Percentiles rank a stretch among this genome's conserved stretches.
Conservation (phyloP, 2,113 vertebrate genomes). For the Aramus guarauna region DNA sequence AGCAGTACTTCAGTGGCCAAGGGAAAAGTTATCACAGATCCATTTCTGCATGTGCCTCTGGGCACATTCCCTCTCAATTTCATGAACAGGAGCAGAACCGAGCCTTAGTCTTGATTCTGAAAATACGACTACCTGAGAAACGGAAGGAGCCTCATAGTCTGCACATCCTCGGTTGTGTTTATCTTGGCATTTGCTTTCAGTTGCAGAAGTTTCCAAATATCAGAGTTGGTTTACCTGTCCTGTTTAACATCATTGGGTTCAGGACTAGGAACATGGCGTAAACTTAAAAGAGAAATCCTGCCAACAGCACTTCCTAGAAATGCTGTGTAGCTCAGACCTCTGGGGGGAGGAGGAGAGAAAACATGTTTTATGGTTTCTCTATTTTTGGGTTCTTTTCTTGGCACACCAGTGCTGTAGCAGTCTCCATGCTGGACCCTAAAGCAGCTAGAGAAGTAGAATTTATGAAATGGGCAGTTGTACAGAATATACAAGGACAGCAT, state of each 20-base stretch:
- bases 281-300: background rate
- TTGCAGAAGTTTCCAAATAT: background rate
- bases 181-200: background rate
- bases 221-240: background rate
- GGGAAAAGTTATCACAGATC: background rate
- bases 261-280: background rate
- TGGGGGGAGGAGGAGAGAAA: background rate
- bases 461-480: background rate
- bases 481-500: background rate
- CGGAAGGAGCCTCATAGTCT: background rate
- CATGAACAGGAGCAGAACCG: background rate
- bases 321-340: background rate
- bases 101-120: background rate
- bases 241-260: background rate
- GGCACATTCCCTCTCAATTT: background rate
- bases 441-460: background rate
- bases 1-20: background rate
- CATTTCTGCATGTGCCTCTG: background rate
- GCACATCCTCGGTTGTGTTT: background rate
- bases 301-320: background rate
- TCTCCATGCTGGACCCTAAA: background rate
- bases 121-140: background rate
- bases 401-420: background rate
- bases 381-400: background rate
- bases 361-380: background rate